These are phyloP conservation scores for Apamea crenata DNA, from an alignment of 2,888 invertebrate species.

Conservation along the genomic window DNA sequence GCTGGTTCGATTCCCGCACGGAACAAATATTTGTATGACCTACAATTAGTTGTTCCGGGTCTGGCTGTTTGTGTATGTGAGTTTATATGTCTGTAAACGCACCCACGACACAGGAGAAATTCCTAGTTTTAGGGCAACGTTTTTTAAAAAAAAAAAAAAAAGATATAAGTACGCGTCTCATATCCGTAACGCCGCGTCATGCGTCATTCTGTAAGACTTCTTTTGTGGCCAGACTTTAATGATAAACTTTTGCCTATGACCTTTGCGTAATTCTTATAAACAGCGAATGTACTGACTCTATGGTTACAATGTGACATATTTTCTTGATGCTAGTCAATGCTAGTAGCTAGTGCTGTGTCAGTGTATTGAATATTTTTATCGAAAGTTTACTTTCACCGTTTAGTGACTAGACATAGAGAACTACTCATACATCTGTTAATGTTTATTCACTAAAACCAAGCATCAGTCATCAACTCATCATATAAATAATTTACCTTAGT, in stretches of 20 bases:
- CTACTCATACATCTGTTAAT: background rate
- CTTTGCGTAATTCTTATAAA: background rate
- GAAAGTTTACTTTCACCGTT: background rate
- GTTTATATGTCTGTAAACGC: no score
- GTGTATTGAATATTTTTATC: background rate
- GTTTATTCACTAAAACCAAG: background rate
- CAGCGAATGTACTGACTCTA: background rate
- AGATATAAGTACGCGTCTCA: background rate
- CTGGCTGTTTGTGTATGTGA: no score
- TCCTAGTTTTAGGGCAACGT: no score
- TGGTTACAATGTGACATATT: slow-evolving; percentile 28
- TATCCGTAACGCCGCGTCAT: background rate
- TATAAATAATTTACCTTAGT: background rate
- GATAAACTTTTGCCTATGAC: background rate
- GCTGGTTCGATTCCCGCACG: no score
- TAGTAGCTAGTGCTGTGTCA: slow-evolving; percentile 19
- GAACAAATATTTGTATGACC: no score
- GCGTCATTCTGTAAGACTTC: background rate
- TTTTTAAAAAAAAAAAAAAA: no score
- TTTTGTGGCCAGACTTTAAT: background rate
- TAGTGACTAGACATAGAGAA: background rate
- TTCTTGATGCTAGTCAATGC: no score
- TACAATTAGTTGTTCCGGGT: no score
- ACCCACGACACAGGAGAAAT: no score
- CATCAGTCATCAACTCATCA: background rate